These are phyloP conservation scores for Heliconius congener DNA, from an alignment of 1,140 invertebrate genomes.

Conservation along the genomic window DNA sequence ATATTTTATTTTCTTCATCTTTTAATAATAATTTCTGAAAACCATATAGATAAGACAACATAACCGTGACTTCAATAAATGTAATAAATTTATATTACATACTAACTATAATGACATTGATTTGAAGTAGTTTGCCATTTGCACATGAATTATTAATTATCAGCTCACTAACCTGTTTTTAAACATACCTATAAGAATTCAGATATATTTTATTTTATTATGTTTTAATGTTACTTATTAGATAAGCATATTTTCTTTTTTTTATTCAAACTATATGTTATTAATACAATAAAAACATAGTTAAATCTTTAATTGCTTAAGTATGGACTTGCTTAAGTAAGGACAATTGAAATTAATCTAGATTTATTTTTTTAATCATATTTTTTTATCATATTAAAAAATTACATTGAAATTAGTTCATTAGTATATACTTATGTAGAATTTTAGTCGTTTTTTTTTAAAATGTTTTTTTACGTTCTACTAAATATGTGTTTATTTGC, in stretches of 20 bases:
- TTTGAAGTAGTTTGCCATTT: neutral
- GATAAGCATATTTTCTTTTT: neutral
- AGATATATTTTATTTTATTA: neutral
- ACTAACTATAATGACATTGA: constrained; percentile 6
- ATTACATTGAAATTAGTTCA: neutral
- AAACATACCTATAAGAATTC: neutral
- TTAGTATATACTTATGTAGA: neutral
- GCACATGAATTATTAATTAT: constrained; percentile 14
- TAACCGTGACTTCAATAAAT: neutral
- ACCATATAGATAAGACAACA: neutral
- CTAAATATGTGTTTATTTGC: no score
- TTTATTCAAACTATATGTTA: no score
- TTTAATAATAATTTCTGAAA: neutral
- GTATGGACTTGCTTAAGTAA: no score
- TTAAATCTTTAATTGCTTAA: no score
- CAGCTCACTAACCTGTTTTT: neutral
- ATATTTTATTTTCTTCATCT: neutral
- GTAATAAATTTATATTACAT: constrained; percentile 4
- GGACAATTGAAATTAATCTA: neutral
- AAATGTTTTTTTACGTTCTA: no score
- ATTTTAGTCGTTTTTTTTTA: no score
- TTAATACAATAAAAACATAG: no score
- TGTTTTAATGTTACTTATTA: neutral
- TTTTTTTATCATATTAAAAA: neutral
- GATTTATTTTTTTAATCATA: neutral